phyloP scores from a whole-genome alignment of 1,140 invertebrate genomes.

The Drosophila neocordata region DNA sequence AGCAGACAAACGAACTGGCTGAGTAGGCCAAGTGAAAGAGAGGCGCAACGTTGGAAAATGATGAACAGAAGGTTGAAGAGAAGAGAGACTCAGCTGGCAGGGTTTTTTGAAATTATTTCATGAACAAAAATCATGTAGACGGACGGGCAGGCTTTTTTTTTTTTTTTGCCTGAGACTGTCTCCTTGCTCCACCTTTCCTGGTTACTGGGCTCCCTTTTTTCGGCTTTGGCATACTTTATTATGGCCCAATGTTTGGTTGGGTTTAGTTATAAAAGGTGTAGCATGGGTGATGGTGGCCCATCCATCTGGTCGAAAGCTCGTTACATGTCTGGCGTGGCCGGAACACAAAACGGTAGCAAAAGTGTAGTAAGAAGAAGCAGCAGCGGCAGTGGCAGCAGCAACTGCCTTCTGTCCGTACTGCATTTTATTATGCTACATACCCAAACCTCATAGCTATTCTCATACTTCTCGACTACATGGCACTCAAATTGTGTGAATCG shows the following conservation, averaged over 20 bases:
- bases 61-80: not conserved
- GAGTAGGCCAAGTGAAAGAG: not conserved
- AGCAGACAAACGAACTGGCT: slow-evolving; percentile 49
- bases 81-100: slow-evolving; percentile 41
- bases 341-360: slow-evolving; percentile 51
- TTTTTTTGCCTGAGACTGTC: slow-evolving; percentile 27
- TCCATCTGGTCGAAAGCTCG: slow-evolving; percentile 75
- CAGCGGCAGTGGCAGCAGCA: not conserved
- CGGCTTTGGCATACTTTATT: slow-evolving; percentile 70
- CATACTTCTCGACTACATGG: slow-evolving; percentile 68
- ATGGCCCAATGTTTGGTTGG: slow-evolving; percentile 57
- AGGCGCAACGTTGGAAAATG: not conserved
- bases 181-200: not conserved
- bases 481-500: slow-evolving; percentile 80
- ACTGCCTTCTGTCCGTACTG: slow-evolving; percentile 35
- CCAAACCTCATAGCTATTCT: slow-evolving; percentile 50
- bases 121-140: slow-evolving; percentile 74
- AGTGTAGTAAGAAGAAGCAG: slow-evolving; percentile 10
- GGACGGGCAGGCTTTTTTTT: slow-evolving; percentile 41
- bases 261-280: slow-evolving; percentile 28
- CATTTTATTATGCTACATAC: slow-evolving; percentile 65
- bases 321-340: slow-evolving; percentile 70
- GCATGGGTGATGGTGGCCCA: slow-evolving; percentile 43
- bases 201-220: slow-evolving; percentile 16
- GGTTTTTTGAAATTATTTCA: slow-evolving; percentile 72